Base-by-base conservation (phyloP, 2,888 invertebrate species). In the Acrobasis repandana region DNA sequence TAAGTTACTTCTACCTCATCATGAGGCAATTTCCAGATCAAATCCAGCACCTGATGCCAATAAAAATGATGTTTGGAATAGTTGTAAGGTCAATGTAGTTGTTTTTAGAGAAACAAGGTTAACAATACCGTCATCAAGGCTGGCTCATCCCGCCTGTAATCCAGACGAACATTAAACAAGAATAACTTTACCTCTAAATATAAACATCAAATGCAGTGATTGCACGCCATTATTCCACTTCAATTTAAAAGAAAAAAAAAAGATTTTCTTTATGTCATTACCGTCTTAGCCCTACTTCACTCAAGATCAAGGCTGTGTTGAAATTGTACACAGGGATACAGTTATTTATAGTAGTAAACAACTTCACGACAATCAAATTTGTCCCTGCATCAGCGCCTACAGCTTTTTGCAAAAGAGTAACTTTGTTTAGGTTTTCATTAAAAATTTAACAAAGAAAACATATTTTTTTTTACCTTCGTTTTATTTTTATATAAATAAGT, bases 51-150 rank as follows among this genome's bases (percentile, higher is more conserved):
- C 62, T 9, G 36, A 56, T 60, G 63, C 69, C 71, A 75, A 76
- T 67, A 76, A 74, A 73, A 74, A 77, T 71, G 72, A 71, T 72
- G 71, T 80, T 80, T 72, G 75, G 70, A 72, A 74, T 72, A 74
- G 67, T 67, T 68, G 61, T 73, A 74, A 85, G 83, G 82, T 77
- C 80, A 75, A 73, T 76, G 72, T 68, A 78, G 78, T 76, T 85
- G 82, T 85, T 85, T 83, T 80, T 77, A 74, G 75, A 72, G 67
- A 62, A 74, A 76, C 90, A 86, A 90, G 91, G 91, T 87, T 86
- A 85, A 85, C 84, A 85, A 83, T 85, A 85, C 76, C 88, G 90
- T 88, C 90, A 90, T 86, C 86, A 88, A 89, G 88, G 88, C 88
- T 81, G 73, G 70, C 82, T 86, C 86, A 86, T 82, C 68, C 74